These are phyloP conservation scores for Percina caprodes DNA, from an alignment of 2,113 vertebrate genomes.

Conservation along the genomic window DNA sequence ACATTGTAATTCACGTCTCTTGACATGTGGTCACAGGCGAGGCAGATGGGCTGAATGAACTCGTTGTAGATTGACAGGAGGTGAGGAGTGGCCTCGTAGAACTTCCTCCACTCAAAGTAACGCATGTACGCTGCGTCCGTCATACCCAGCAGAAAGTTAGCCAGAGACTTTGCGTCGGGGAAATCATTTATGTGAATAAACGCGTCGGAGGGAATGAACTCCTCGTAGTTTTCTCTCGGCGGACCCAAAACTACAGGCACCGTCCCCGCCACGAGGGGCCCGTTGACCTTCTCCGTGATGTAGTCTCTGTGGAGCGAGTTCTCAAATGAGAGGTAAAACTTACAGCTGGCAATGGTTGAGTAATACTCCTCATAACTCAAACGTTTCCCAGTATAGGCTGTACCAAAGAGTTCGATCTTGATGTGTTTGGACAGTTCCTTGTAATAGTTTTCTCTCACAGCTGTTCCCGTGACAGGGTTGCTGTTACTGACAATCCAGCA, in stretches of 20 bases:
- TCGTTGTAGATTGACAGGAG: too few species aligned
- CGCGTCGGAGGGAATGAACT: constrained; percentile 88
- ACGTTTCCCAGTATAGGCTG: constrained; percentile 80
- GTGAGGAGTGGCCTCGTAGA: too few species aligned
- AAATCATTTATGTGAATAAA: constrained; percentile 92
- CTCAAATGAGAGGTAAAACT: constrained; percentile 93
- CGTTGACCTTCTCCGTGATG: constrained; percentile 90
- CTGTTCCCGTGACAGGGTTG: too few species aligned
- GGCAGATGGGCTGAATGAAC: too few species aligned
- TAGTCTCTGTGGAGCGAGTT: constrained; percentile 92
- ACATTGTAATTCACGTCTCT: too few species aligned
- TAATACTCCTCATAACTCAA: constrained; percentile 87
- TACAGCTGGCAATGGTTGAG: constrained; percentile 87
- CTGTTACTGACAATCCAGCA: too few species aligned
- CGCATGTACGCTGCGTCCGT: constrained; percentile 82
- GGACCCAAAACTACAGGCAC: constrained; percentile 91
- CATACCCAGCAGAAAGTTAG: constrained; percentile 87
- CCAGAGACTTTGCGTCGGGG: constrained; percentile 86
- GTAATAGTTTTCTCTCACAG: too few species aligned
- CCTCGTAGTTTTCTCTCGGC: constrained; percentile 90
- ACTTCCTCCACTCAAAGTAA: too few species aligned
- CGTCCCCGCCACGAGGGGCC: constrained; percentile 86
- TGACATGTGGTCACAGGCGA: too few species aligned
- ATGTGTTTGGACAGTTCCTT: too few species aligned
- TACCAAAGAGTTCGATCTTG: not conserved